A percentile compares a stretch with the other conserved stretches of the same genome.
phyloP scores from a whole-genome alignment of 2,888 invertebrate species.

The Corbicula japonica region DNA sequence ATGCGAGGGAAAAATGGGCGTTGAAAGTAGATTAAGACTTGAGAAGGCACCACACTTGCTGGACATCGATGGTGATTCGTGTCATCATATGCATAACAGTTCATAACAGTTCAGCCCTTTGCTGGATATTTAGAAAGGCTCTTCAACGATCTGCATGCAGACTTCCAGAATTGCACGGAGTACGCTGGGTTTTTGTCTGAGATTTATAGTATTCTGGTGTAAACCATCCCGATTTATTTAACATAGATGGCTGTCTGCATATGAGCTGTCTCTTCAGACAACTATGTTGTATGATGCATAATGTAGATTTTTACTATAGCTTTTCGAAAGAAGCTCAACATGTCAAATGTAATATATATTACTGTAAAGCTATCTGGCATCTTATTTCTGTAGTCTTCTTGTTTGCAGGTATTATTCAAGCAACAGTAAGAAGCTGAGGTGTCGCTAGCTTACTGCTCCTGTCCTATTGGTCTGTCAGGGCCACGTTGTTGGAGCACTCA shows the following conservation, averaged over 20 bases:
- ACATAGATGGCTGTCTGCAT: conserved; percentile 61
- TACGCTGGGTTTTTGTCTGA: conserved; percentile 39
- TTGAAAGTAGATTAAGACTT: conserved; percentile 61
- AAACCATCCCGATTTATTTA: conserved; percentile 54
- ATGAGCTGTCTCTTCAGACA: conserved; percentile 43
- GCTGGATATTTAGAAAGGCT: conserved; percentile 52
- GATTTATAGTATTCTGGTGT: conserved; percentile 49
- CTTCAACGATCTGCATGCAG: conserved; percentile 52
- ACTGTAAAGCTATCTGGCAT: too few relatives aligned
- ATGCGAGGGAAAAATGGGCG: conserved; percentile 70
- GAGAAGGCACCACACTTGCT: conserved; percentile 68
- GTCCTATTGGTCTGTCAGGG: conserved; percentile 19
- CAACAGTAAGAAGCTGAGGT: not conserved
- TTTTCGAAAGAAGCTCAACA: conserved; percentile 11
- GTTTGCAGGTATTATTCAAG: conserved; percentile 12
- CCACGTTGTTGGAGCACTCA: conserved; percentile 19
- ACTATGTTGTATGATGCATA: conserved; percentile 34
- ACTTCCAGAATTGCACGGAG: conserved; percentile 66
- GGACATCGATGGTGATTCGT: conserved; percentile 73
- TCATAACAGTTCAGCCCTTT: conserved; percentile 67
- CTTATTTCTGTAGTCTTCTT: too few relatives aligned
- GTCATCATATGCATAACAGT: conserved; percentile 74
- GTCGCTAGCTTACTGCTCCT: conserved; percentile 8
- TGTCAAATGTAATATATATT: too few relatives aligned
- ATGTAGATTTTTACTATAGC: conserved; percentile 30